These are phyloP conservation scores for Graptemys geographica DNA, from an alignment of 2,797 vertebrate genomes.

Conservation along the genomic window DNA sequence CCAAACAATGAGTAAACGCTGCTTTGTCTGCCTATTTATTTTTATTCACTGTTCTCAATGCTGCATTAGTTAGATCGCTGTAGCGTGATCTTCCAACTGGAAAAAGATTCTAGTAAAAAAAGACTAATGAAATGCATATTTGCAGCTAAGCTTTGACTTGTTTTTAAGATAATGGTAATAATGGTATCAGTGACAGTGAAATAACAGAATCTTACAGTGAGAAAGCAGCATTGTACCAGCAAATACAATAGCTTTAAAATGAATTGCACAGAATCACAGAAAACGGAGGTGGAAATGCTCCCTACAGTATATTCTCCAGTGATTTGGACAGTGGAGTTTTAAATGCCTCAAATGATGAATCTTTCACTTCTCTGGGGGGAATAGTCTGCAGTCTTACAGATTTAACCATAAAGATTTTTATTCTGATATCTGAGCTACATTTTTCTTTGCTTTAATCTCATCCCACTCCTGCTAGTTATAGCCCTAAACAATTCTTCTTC, in stretches of 20 bases:
- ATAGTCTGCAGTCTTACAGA: slow-evolving; percentile 26
- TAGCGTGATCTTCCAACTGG: slow-evolving; percentile 22
- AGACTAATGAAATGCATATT: slow-evolving; percentile 58
- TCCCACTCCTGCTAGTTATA: neutral
- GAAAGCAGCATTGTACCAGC: neutral
- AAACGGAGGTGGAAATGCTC: slow-evolving; percentile 64
- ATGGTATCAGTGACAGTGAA: slow-evolving; percentile 40
- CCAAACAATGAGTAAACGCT: neutral
- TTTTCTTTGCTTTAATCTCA: slow-evolving; percentile 33
- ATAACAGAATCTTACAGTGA: slow-evolving; percentile 22
- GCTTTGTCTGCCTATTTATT: slow-evolving; percentile 27
- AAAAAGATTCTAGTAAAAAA: slow-evolving; percentile 1
- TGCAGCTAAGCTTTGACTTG: slow-evolving; percentile 13
- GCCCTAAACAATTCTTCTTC: neutral
- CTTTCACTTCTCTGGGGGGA: slow-evolving; percentile 46
- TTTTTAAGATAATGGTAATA: slow-evolving; percentile 42
- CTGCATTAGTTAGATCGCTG: neutral
- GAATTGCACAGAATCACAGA: slow-evolving; percentile 60
- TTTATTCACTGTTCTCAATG: neutral
- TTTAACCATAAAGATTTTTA: slow-evolving; percentile 31
- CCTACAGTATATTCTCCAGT: slow-evolving; percentile 14
- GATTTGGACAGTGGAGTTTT: slow-evolving; percentile 52
- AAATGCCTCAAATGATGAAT: slow-evolving; percentile 48
- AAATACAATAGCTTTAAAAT: slow-evolving; percentile 58
- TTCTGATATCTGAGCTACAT: slow-evolving; percentile 5